A percentile compares a stretch with the other conserved stretches of the same genome.
Conservation (phyloP, 2,797 vertebrate species). For the Falco berigora region DNA sequence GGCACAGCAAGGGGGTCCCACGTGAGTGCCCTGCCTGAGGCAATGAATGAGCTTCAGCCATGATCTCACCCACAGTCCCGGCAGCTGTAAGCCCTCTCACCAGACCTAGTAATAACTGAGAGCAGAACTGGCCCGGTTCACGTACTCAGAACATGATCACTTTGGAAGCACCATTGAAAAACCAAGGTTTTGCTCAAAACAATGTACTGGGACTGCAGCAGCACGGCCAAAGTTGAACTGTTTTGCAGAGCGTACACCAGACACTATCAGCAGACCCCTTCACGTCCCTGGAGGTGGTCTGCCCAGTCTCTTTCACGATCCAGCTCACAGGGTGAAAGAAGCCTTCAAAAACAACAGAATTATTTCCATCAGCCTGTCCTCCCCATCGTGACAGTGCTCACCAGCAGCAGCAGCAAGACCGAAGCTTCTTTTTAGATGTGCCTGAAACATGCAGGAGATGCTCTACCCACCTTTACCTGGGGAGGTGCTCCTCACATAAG, state of each 20-base stretch:
- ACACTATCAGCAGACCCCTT: too few relatives aligned
- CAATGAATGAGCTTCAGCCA: neutral
- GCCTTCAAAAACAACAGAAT: neutral
- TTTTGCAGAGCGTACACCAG: neutral
- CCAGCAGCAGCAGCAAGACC: neutral
- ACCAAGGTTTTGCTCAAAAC: neutral
- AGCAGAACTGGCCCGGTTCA: neutral
- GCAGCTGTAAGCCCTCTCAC: neutral
- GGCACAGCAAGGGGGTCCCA: neutral
- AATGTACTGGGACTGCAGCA: neutral
- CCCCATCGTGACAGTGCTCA: neutral
- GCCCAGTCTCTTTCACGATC: neutral
- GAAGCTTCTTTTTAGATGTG: neutral
- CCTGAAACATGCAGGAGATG: fast-evolving
- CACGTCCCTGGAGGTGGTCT: neutral
- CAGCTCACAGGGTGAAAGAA: neutral
- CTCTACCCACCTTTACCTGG: neutral
- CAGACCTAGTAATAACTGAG: neutral
- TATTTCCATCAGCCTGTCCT: neutral
- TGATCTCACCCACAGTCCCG: neutral
- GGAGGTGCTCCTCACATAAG: neutral
- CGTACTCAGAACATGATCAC: neutral
- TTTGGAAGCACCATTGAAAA: neutral
- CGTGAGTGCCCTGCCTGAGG: neutral
- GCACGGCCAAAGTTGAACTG: neutral